phyloP scores from a whole-genome alignment of 1,140 invertebrate species.

The Vollenhovia emeryi region DNA sequence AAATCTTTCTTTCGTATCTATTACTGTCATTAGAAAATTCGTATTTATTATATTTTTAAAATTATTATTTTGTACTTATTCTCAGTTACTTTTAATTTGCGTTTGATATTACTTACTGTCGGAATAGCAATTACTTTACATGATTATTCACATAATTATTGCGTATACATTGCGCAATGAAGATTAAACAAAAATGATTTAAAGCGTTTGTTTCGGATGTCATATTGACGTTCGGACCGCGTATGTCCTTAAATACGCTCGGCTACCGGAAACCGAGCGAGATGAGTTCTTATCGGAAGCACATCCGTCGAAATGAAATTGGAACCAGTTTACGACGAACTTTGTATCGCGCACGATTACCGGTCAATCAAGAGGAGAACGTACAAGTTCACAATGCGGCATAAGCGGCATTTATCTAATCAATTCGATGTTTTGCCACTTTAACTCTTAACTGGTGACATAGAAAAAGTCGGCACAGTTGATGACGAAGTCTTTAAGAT shows the following conservation, averaged over 20 bases:
- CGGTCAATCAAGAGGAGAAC: background rate
- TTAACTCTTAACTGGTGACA: constrained; percentile 5
- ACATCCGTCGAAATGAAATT: background rate
- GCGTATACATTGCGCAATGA: background rate
- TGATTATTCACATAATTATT: background rate
- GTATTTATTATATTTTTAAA: background rate
- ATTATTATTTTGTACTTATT: background rate
- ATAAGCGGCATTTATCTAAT: constrained; percentile 37
- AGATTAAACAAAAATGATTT: background rate
- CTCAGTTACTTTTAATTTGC: background rate
- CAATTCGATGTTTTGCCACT: constrained; percentile 16
- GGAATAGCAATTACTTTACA: background rate
- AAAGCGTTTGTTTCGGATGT: background rate
- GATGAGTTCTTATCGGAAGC: background rate
- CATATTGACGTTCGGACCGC: no score
- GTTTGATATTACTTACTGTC: background rate
- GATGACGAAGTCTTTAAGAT: background rate
- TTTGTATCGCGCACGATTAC: background rate
- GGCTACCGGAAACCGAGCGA: background rate
- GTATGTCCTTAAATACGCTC: background rate
- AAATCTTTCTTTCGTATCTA: background rate
- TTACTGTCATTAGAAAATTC: no score
- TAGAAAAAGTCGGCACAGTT: background rate
- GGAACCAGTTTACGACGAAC: background rate
- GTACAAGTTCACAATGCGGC: background rate